Evolutionary conservation across 2,113 vertebrate genomes (phyloP), one percentile per base, ranked within the genome.

Genomic region (Saccopteryx bilineata): DNA sequence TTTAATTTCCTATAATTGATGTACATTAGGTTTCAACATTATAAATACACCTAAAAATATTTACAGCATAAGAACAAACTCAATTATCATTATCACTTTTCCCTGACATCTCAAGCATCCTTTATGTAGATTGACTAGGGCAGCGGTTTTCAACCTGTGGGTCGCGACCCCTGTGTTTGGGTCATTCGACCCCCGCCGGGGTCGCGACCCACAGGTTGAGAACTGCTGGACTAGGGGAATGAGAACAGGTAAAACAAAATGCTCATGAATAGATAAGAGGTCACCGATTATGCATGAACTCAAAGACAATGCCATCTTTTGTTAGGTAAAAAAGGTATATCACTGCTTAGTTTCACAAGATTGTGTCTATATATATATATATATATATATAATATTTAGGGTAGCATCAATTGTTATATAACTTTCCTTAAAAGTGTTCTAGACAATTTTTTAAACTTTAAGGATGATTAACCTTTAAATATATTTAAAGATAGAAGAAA

Each of bases 401-500:
- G 24, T 28, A 93, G 74, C 17, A 92, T 83, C 21, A 17, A 48
- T 87, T 19, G 92, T 68, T 79, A 68, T 46, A 75, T 15, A 90
- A 79, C 78, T 76, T 87, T 78, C n/a, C n/a, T 94, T 91, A 95
- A 96, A 78, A 54, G 24, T 76, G 1, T 87, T 80, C 50, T 80
- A 81, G 61, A 46, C 12, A 90, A 89, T 69, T 91, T 96, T 94
- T 69, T 50, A 76, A 83, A 4, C 56, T 95, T 93, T 79, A 97
- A 93, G 48, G 39, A 66, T 93, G 3, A 80, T 33, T 94, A 75
- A 86, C 18, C 48, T 93, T 96, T 88, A 93, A 69, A 89, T 85
- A 86, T 86, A 95, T 61, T 95, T 95, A 90, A 96, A 82, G 13
- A 80, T 26, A 76, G 26, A 14, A 93, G 33, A 93, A 93, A 81